Evolutionary conservation across 2,797 vertebrate genomes (phyloP).

Genomic region (Micrastur ruficollis): DNA sequence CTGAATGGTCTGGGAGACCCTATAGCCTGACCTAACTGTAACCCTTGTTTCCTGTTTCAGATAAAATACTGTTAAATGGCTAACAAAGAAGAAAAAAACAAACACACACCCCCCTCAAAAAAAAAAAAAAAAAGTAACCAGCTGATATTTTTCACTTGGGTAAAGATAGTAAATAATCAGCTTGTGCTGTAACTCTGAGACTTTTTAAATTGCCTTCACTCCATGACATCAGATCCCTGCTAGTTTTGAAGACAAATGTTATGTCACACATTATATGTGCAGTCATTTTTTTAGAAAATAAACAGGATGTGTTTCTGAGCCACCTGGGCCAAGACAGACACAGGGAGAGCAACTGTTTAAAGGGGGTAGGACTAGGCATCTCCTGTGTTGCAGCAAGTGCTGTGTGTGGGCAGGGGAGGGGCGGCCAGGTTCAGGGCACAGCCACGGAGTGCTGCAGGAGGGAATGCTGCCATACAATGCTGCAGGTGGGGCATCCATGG

Average conservation of each 20-base stretch:
- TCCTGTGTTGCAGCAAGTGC: neutral
- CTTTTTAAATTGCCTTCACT: neutral
- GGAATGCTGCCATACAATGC: fast-evolving
- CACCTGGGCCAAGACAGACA: neutral
- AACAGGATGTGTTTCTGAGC: neutral
- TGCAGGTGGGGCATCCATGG: neutral
- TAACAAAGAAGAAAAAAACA: neutral
- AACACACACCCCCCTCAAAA: neutral
- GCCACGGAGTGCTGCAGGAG: neutral
- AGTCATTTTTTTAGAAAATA: neutral
- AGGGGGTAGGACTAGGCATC: neutral
- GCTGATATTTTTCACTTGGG: slow-evolving; percentile 22
- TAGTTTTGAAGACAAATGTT: neutral
- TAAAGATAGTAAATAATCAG: neutral
- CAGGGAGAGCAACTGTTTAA: neutral
- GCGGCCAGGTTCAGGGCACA: neutral
- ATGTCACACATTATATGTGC: neutral
- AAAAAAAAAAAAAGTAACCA: neutral
- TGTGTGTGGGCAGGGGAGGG: neutral
- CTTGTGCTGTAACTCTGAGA: neutral
- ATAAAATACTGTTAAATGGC: slow-evolving; percentile 15
- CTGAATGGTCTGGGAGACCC: neutral
- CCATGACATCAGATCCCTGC: neutral
- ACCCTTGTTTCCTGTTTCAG: slow-evolving; percentile 6
- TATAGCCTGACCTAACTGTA: neutral